Base-by-base conservation (phyloP, 2,797 vertebrate species). In the Clarias pachynema region DNA sequence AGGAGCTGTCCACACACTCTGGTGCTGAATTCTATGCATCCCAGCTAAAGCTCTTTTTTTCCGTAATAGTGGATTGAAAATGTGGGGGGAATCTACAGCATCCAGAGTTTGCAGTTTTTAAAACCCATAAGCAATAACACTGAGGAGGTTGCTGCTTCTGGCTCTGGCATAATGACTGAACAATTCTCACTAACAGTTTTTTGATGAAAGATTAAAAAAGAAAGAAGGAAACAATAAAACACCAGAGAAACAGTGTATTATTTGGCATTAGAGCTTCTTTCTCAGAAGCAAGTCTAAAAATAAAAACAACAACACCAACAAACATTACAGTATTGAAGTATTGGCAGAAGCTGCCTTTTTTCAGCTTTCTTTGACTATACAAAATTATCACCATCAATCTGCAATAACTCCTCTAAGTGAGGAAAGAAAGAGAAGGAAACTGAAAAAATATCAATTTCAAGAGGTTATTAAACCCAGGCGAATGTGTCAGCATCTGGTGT, bases 21-120 rank as follows among this genome's bases (percentile, higher is more conserved):
- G 84, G 92, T 92, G 85, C 91, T 93, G 91, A 92, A 85, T 66
- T 53, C 37, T 31, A 24, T 60, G 59, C 66, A 74, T 26, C 37
- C 18, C 7, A 7, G 12, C 31, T 4, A 15, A 78, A 37, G 20
- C 3, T 1, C 53, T 81, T 53, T 44, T 56, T 57, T 7, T 1
- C n/a, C n/a, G n/a, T n/a, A 79, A 8, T 37, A 2, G 5, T 57
- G 16, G 8, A 31, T 22, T 57, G 14, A 22, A 59, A 34, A 59
- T 24, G 73, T 57, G 1, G 31, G 31, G 31, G 31, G n/a, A n/a
- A n/a, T 22, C 56, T 78, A 34, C 34, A 22, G 29, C 74, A 34
- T 31, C 18, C 8, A 22, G 4, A 4, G 14, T 59, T 75, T 29
- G 22, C 22, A 20, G 49, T 22, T 22, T 57, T 31, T 60, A 10